Percentiles rank a stretch among this genome's conserved stretches.
These are phyloP conservation scores for Dinoponera quadriceps DNA, from an alignment of 1,140 invertebrate species.

Conservation along the genomic window DNA sequence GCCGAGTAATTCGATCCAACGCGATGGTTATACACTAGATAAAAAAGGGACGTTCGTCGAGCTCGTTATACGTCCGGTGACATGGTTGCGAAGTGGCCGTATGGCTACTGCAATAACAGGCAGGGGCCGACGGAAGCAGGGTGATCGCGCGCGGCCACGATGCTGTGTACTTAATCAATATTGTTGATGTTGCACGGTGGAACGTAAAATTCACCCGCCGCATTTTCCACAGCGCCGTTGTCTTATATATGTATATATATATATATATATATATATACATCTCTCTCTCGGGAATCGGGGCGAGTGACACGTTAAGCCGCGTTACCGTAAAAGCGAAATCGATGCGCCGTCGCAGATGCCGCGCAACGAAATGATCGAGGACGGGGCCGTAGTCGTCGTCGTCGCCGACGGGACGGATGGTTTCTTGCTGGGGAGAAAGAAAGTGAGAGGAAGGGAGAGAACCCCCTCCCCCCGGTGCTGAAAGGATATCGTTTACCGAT, in stretches of 20 bases:
- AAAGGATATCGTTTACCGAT: constrained; percentile 43
- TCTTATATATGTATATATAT: constrained; percentile 63
- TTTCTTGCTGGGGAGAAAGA: background rate
- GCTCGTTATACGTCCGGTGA: constrained; percentile 42
- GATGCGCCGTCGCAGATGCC: constrained; percentile 30
- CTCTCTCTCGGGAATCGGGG: constrained; percentile 35
- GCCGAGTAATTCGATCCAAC: constrained; percentile 26
- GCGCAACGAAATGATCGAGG: constrained; percentile 40
- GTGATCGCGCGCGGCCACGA: constrained; percentile 12
- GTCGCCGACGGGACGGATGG: background rate
- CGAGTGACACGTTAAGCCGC: constrained; percentile 65
- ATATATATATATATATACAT: too few species aligned
- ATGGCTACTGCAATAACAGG: constrained; percentile 41
- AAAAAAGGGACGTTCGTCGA: background rate
- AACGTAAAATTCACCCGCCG: constrained; percentile 65
- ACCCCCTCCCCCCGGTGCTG: too few species aligned
- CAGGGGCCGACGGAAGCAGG: background rate
- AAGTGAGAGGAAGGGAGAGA: too few species aligned
- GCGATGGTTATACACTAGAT: constrained; percentile 6
- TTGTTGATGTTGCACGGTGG: constrained; percentile 62
- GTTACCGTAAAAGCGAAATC: constrained; percentile 23
- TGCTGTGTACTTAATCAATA: constrained; percentile 69
- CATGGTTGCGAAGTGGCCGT: constrained; percentile 46
- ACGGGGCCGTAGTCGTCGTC: background rate
- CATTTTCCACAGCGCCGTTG: constrained; percentile 40